phyloP scores from a whole-genome alignment of 2,888 invertebrate genomes.

The Lithosia quadra region DNA sequence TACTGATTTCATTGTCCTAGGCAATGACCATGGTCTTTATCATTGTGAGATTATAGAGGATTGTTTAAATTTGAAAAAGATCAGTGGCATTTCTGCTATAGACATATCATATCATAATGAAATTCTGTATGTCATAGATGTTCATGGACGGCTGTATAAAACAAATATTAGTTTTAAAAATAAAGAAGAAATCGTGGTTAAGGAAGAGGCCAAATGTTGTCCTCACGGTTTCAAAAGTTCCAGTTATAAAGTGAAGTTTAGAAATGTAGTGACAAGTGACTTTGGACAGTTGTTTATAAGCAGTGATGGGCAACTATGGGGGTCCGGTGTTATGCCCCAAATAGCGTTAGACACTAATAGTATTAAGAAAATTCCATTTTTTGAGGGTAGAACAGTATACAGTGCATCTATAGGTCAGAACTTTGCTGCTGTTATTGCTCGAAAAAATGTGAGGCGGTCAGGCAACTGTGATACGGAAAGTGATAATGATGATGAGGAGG shows the following conservation, averaged over 20 bases:
- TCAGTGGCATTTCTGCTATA: conserved; percentile 85
- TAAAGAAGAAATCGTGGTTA: conserved; percentile 88
- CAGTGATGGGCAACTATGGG: conserved; percentile 90
- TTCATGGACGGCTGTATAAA: conserved; percentile 88
- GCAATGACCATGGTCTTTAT: conserved; percentile 81
- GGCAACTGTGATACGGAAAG: conserved; percentile 87
- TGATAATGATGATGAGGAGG: conserved; percentile 88
- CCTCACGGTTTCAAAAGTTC: conserved; percentile 89
- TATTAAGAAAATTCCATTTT: conserved; percentile 89
- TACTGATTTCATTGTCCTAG: conserved; percentile 76
- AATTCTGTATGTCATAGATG: conserved; percentile 88
- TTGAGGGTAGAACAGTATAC: conserved; percentile 89
- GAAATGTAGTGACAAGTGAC: conserved; percentile 88
- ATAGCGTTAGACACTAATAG: conserved; percentile 87
- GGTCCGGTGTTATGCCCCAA: conserved; percentile 89
- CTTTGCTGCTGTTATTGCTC: conserved; percentile 91
- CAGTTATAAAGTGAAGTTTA: conserved; percentile 88
- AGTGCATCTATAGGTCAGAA: conserved; percentile 91
- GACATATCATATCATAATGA: conserved; percentile 89
- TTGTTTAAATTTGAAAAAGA: conserved; percentile 77
- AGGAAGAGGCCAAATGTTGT: conserved; percentile 89
- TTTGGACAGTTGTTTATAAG: conserved; percentile 89
- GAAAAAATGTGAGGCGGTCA: conserved; percentile 85
- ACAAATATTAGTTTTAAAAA: conserved; percentile 85
- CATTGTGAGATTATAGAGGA: conserved; percentile 75